phyloP scores from a whole-genome alignment of 2,797 vertebrate genomes.

The Trematomus bernacchii region DNA sequence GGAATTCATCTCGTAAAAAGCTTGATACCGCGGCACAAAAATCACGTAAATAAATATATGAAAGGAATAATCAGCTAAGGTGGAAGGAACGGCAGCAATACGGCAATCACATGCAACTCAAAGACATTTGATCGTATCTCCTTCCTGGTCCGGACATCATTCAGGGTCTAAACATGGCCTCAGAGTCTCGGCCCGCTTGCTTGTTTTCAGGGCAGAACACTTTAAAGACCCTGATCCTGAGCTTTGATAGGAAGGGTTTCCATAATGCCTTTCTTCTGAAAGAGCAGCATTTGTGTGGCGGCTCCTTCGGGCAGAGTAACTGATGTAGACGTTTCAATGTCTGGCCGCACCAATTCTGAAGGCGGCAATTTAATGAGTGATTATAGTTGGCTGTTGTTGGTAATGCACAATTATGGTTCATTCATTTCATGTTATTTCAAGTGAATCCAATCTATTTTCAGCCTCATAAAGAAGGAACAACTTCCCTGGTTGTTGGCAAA shows the following conservation, averaged over 20 bases:
- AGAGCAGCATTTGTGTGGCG: slow-evolving; percentile 48
- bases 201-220: slow-evolving; percentile 58
- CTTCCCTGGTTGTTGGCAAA: slow-evolving; percentile 40
- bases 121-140: slow-evolving; percentile 61
- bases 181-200: slow-evolving; percentile 25
- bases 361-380: slow-evolving; percentile 64
- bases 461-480: slow-evolving; percentile 59
- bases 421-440: slow-evolving; percentile 55
- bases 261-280: slow-evolving; percentile 53
- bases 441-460: slow-evolving; percentile 66
- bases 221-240: slow-evolving; percentile 66
- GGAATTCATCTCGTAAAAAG: slow-evolving; percentile 67
- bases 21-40: slow-evolving; percentile 30
- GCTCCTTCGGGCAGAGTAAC: slow-evolving; percentile 67
- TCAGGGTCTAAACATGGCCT: slow-evolving; percentile 43
- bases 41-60: slow-evolving; percentile 60
- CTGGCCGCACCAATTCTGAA: slow-evolving; percentile 76
- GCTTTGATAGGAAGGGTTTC: slow-evolving; percentile 68
- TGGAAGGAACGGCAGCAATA: slow-evolving; percentile 46
- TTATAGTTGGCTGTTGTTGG: slow-evolving; percentile 55
- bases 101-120: slow-evolving; percentile 41
- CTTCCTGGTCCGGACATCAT: slow-evolving; percentile 36
- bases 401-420: slow-evolving; percentile 49
- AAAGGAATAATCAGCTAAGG: slow-evolving; percentile 55
- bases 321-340: slow-evolving; percentile 80